Percentiles rank a stretch among this genome's conserved stretches.
Conservation (phyloP, 1,140 invertebrate genomes). For the Pentalonia nigronervosa region DNA sequence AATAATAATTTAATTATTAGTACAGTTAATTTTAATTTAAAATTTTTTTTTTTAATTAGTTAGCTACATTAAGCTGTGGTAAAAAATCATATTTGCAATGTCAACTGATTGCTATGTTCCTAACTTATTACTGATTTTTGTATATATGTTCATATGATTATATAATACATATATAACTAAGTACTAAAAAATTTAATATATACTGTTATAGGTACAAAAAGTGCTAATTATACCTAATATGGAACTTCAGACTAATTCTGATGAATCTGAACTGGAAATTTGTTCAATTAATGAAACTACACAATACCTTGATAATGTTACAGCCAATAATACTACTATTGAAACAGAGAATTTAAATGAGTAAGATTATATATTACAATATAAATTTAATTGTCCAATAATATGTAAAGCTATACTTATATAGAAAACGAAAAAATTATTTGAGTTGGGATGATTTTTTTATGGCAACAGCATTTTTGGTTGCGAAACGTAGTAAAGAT, state of each 20-base stretch:
- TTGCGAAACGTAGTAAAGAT: constrained; percentile 92
- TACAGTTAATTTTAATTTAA: too few species aligned
- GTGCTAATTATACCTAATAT: neutral
- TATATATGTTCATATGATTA: neutral
- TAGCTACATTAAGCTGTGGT: too few species aligned
- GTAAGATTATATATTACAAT: neutral
- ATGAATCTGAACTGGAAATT: neutral
- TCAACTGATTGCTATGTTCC: neutral
- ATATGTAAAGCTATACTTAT: neutral
- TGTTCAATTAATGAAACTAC: neutral
- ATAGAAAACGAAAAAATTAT: constrained; percentile 53
- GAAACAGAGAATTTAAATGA: neutral
- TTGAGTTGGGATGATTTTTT: constrained; percentile 91
- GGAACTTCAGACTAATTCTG: neutral
- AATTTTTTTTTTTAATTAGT: too few species aligned
- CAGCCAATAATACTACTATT: neutral
- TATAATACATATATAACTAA: neutral
- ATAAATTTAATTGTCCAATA: neutral
- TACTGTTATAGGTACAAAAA: neutral
- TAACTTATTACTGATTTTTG: neutral
- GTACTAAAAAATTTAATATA: neutral
- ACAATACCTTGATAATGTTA: neutral
- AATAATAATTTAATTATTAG: too few species aligned
- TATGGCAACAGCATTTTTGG: constrained; percentile 86
- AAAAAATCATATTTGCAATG: too few species aligned